Evolutionary conservation across 1,140 invertebrate genomes (phyloP), one percentile per base, ranked within the genome.

Genomic region (Araneus ventricosus): DNA sequence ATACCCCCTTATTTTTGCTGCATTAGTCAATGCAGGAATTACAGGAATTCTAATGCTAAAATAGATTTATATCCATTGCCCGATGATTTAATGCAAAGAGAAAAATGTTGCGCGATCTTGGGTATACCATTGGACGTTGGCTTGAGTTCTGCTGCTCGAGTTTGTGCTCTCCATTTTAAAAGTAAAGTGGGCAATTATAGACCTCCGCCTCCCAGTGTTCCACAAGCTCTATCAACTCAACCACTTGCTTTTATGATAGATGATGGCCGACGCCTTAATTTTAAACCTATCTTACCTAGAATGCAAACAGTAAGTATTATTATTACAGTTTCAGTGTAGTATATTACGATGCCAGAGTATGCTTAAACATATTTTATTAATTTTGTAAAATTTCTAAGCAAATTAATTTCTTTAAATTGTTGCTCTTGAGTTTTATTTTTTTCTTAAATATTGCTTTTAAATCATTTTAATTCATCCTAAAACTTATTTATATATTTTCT

Each of bases 51-150:
- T 70, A n/a, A 3, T 67, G 24, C 88, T 39, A 57, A 10, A 17
- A 59, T 92, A 10, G 90, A 70, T 37, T 86, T 92, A 59, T 92
- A 92, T 86, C 90, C 90, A 41, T 34, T 92, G 14, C 90, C 90
- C 22, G 37, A 24, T 2, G 41, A 85, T 57, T n/a, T 24, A 5
- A 39, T 5, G 52, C 39, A 20, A 52, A 85, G 82, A 70, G 41
- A 20, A 63, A 67, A 52, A 57, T 86, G 41, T 30, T 52, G 79
- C n/a, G 17, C 86, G 37, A 75, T 52, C 5, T 86, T 92, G 24
- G 39, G 52, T 34, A 90, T 90, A 52, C 88, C 88, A 30, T 7
- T 24, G 8, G 22, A 80, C 24, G 41, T 90, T 4, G 67, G 34
- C 4, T 17, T 34, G 39, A 7, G 59, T 4, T n/a, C n/a, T 30